phyloP scores from a whole-genome alignment of 2,113 vertebrate species.

The Microcebus tavaratra region DNA sequence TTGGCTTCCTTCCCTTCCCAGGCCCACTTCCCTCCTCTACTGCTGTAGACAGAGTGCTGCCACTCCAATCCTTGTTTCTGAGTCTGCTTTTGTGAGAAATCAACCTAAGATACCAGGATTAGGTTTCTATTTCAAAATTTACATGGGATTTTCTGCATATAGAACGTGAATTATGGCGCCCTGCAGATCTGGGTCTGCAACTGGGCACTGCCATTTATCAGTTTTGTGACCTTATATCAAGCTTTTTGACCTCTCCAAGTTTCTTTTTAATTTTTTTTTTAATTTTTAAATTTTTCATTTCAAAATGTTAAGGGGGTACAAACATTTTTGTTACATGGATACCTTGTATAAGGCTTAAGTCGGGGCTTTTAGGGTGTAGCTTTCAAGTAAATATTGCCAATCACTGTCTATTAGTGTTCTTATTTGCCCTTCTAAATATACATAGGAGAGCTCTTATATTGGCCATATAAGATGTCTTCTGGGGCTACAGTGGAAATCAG shows the following conservation, averaged over 20 bases:
- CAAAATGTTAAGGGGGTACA: too few species aligned
- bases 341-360: too few species aligned
- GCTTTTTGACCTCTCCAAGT: not conserved
- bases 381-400: slow-evolving; percentile 6
- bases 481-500: slow-evolving; percentile 64
- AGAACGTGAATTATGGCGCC: not conserved
- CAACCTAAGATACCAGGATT: not conserved
- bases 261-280: not conserved
- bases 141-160: not conserved
- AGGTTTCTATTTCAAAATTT: slow-evolving; percentile 47
- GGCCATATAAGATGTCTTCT: slow-evolving; percentile 30
- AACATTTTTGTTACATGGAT: too few species aligned
- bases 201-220: not conserved
- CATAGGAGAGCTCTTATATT: not conserved
- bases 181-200: not conserved
- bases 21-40: not conserved
- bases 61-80: slow-evolving; percentile 25
- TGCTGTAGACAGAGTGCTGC: not conserved
- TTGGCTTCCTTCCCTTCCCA: not conserved
- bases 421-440: not conserved
- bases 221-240: not conserved
- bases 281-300: too few species aligned
- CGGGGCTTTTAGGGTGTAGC: not conserved
- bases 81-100: not conserved
- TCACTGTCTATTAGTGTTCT: not conserved